Evolutionary conservation across 2,888 invertebrate genomes (phyloP), one percentile per base, ranked within the genome.

Genomic region (Dysmachus trigonus): DNA sequence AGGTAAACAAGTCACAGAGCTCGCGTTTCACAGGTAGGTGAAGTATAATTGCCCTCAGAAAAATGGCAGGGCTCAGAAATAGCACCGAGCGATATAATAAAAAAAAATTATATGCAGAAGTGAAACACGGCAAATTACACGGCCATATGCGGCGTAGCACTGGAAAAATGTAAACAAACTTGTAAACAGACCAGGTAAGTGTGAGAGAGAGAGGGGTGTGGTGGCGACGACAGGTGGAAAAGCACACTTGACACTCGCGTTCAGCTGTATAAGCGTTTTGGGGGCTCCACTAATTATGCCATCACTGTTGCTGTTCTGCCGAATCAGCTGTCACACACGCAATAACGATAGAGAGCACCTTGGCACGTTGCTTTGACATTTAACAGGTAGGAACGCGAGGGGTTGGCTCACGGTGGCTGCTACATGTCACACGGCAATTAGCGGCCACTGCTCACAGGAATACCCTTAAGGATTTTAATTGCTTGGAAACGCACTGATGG

Each of bases 81-180:
- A 27, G 27, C 27, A 62, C 62, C 62, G 18, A 35, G 41, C 27
- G 41, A 27, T 0, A 38, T 15, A 38, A 41, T 35, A 22, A 35
- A 22, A 62, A 62, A 62, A 62, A 47, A 51, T 51, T 30, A n/a
- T 51, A 81, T 31, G 22, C 41, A 53, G n/a, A 31, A 31, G 47
- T 51, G 53, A 53, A 72, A 72, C 71, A 71, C 27, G 22, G 27
- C 27, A 38, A 72, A 83, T 72, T 83, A 72, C 72, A 83, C 72
- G 33, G 22, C 27, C 72, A 72, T 72, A 83, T 83, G 62, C 27
- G 27, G 72, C 83, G 72, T 38, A 72, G 41, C 83, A 83, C 83
- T 83, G 30, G 83, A 83, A 83, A 83, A 83, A 83, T 83, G 83
- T 83, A 83, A 83, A 83, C 83, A 83, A 83, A 83, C 83, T 83